phyloP scores from a whole-genome alignment of 2,797 vertebrate species.

The Channallabes apus region DNA sequence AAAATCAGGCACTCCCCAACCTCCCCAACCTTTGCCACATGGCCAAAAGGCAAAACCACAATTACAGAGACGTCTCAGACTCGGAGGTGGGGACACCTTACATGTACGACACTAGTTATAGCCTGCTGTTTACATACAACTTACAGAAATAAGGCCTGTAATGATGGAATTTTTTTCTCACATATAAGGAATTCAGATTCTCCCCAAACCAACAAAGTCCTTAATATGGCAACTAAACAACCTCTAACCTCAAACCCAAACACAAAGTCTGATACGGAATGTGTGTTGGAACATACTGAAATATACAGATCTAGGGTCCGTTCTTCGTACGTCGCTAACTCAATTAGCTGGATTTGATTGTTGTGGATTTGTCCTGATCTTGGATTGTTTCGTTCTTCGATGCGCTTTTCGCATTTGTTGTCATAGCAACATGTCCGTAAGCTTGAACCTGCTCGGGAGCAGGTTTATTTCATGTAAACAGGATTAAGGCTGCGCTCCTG shows the following conservation, averaged over 20 bases:
- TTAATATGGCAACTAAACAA: slow-evolving; percentile 23
- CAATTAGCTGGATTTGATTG: too few relatives aligned
- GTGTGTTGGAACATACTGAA: neutral
- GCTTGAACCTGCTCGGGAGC: too few relatives aligned
- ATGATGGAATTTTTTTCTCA: slow-evolving; percentile 26
- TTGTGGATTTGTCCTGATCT: too few relatives aligned
- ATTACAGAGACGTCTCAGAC: slow-evolving; percentile 39
- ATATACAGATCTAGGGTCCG: neutral
- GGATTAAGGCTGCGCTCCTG: too few relatives aligned
- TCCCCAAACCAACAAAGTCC: slow-evolving; percentile 6
- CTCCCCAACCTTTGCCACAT: slow-evolving; percentile 31
- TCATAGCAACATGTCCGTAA: too few relatives aligned
- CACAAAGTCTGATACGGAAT: neutral
- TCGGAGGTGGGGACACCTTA: slow-evolving; percentile 38
- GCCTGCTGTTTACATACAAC: slow-evolving; percentile 19
- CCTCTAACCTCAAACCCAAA: slow-evolving; percentile 19
- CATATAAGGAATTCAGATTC: neutral
- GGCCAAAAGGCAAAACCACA: slow-evolving; percentile 44
- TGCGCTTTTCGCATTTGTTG: too few relatives aligned
- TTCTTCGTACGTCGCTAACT: too few relatives aligned
- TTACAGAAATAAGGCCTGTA: slow-evolving; percentile 8
- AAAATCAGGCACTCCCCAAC: slow-evolving; percentile 43
- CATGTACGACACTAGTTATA: slow-evolving; percentile 38
- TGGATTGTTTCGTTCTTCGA: too few relatives aligned
- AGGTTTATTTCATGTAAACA: too few relatives aligned